Conservation (phyloP, 1,140 invertebrate species). For the Drosophila subpulchrella region DNA sequence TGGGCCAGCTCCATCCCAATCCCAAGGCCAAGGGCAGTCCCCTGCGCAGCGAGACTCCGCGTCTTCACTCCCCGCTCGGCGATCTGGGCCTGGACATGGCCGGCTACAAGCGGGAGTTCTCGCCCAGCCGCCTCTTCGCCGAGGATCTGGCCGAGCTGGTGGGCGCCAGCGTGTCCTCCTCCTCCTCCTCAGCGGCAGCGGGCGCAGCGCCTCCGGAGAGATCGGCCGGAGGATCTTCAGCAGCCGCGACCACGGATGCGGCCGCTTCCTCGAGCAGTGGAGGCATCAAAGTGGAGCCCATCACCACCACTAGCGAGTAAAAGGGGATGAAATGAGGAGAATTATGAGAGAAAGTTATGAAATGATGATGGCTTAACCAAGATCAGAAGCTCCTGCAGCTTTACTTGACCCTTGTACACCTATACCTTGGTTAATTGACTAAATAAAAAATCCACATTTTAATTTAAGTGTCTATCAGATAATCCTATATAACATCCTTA, state of each 20-base stretch:
- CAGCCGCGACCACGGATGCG: conserved; percentile 12
- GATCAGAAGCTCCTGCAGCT: conserved; percentile 9
- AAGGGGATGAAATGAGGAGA: conserved; percentile 9
- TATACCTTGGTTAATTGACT: conserved; percentile 24
- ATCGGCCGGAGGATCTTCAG: conserved; percentile 12
- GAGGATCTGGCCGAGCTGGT: conserved; percentile 85
- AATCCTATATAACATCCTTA: not conserved
- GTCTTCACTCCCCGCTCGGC: conserved; percentile 85
- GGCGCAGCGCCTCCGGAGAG: conserved; percentile 4
- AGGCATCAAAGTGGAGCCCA: conserved; percentile 85
- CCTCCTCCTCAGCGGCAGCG: conserved; percentile 45
- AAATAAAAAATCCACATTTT: no score
- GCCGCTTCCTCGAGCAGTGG: conserved; percentile 31
- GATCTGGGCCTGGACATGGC: conserved; percentile 88
- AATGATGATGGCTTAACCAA: conserved; percentile 8
- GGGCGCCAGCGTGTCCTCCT: conserved; percentile 53
- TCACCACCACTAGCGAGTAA: conserved; percentile 85
- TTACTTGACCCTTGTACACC: not conserved
- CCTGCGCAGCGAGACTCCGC: conserved; percentile 85
- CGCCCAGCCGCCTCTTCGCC: conserved; percentile 88
- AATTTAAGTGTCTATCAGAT: no score
- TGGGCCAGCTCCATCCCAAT: conserved; percentile 20
- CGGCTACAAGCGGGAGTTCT: conserved; percentile 87
- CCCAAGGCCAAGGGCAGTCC: conserved; percentile 85
- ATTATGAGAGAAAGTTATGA: conserved; percentile 16